phyloP scores from a whole-genome alignment of 2,797 vertebrate species.

The Molothrus ater region DNA sequence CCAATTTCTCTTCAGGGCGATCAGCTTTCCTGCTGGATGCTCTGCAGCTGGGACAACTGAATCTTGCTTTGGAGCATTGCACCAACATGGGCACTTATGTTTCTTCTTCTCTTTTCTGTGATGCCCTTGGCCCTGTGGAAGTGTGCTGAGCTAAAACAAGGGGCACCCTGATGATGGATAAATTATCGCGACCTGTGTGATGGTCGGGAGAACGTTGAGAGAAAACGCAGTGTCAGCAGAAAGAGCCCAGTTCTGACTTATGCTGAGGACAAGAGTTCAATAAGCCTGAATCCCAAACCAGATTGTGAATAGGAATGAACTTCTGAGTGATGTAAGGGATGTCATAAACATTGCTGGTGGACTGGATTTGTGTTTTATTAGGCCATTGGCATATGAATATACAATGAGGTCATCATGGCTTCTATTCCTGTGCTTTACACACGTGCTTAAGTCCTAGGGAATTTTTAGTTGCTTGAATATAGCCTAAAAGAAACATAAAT shows the following conservation, averaged over 20 bases:
- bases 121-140: not conserved
- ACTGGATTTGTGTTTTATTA: not conserved
- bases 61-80: not conserved
- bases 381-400: not conserved
- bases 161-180: not conserved
- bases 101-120: not conserved
- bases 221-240: not conserved
- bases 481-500: not conserved
- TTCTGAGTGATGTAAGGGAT: not conserved
- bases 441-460: not conserved
- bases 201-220: not conserved
- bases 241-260: not conserved
- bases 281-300: not conserved
- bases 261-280: not conserved
- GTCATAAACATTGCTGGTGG: not conserved
- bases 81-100: not conserved
- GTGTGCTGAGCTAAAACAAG: not conserved
- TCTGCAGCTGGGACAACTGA: not conserved
- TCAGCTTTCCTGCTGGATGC: not conserved
- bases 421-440: not conserved
- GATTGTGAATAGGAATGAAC: not conserved
- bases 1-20: not conserved
- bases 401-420: not conserved
- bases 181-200: rapidly evolving
- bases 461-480: not conserved